Base-by-base conservation (phyloP, 2,113 vertebrate genomes). In the Caretta caretta region DNA sequence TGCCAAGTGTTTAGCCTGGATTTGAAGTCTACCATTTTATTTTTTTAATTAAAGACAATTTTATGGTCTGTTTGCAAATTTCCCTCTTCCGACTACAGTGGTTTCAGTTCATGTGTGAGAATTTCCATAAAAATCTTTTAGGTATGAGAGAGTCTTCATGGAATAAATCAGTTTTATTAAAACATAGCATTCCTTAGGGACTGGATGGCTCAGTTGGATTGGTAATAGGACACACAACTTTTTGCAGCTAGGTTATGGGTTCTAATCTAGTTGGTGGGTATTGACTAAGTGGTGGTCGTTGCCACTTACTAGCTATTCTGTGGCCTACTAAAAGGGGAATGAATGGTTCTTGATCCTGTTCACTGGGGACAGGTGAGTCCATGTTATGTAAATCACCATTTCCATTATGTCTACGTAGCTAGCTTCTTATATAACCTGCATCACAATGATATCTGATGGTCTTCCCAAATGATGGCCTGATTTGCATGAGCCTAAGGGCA, bases 21-120 rank as follows among this genome's bases (percentile, higher is more conserved):
- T 94, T 87, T 93, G 92, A 31, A 90, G 48, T 87, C 82, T 93
- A 42, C 8, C 17, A 8, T n/a, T 86, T 95, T 93, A 49, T 86
- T 86, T 69, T 84, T 69, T 85, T 89, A 90, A 90, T 85, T 91
- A 92, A 84, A 92, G 54, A 31, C 49, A 89, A 31, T 80, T 93
- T 94, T 88, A 62, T 53, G 54, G 78, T 84, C 85, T 86, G 16
- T 38, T 90, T 89, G 51, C 46, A 88, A 62, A n/a, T 11, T 56
- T 80, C 13, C 38, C 89, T 82, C 11, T 83, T 92, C 53, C 24
- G 38, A 35, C 69, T 86, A 82, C 76, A 46, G 53, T 50, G 79
- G n/a, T 87, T 94, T 82, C 84, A 9, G 24, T 86, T 93, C 72
- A 69, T 48, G 80, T 84, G 50, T 65, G 90, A 92, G 27, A 59